Conservation (phyloP, 1,140 invertebrate species). For the Copidosoma floridanum region DNA sequence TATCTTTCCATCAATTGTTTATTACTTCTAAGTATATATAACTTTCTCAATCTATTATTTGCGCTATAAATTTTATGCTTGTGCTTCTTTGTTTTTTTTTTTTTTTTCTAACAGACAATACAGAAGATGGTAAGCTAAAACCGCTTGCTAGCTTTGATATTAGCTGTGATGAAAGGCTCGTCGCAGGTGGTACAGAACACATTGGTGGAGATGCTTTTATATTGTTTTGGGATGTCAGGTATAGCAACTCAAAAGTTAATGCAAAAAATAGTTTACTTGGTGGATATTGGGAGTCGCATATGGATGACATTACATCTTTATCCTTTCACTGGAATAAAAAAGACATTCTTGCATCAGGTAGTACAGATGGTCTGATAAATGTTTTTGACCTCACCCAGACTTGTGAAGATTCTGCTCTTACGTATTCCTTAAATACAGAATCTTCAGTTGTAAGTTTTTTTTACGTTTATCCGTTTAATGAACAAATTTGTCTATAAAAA, state of each 20-base stretch:
- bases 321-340: slow-evolving; percentile 74
- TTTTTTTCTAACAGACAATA: slow-evolving; percentile 56
- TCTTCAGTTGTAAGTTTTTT: slow-evolving; percentile 68
- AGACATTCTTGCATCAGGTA: slow-evolving; percentile 71
- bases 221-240: slow-evolving; percentile 79
- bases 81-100: no score
- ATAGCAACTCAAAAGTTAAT: slow-evolving; percentile 41
- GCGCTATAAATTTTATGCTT: no score
- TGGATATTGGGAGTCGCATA: slow-evolving; percentile 83
- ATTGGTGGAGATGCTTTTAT: slow-evolving; percentile 71
- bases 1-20: background rate
- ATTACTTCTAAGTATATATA: no score
- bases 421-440: slow-evolving; percentile 78
- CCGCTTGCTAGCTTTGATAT: slow-evolving; percentile 74
- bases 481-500: background rate
- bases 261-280: slow-evolving; percentile 66
- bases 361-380: slow-evolving; percentile 84
- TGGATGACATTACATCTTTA: slow-evolving; percentile 79
- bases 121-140: slow-evolving; percentile 54
- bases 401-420: slow-evolving; percentile 79
- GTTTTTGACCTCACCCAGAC: slow-evolving; percentile 75
- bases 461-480: background rate
- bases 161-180: slow-evolving; percentile 67
- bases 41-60: no score
- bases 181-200: slow-evolving; percentile 77